Evolutionary conservation across 2,797 vertebrate species (phyloP).

Genomic region (Thamnophis elegans): DNA sequence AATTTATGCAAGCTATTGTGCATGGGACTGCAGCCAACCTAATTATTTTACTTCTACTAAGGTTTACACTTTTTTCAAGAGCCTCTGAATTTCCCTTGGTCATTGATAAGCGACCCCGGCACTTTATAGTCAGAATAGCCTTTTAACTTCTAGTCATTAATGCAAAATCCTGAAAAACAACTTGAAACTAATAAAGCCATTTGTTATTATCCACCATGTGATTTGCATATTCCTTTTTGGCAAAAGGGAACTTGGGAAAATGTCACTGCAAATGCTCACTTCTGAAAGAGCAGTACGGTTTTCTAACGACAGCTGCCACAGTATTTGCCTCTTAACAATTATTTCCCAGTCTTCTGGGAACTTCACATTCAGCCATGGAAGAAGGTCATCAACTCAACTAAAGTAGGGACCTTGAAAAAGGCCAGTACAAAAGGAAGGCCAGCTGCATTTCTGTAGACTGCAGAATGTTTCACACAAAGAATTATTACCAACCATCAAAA

Average conservation of each 20-base stretch:
- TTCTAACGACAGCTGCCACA: background rate
- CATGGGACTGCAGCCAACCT: background rate
- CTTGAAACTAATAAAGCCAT: slow-evolving; percentile 50
- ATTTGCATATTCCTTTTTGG: slow-evolving; percentile 41
- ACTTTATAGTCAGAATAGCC: background rate
- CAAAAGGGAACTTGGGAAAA: slow-evolving; percentile 40
- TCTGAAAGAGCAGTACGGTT: slow-evolving; percentile 25
- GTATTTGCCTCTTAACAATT: background rate
- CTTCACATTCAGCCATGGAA: background rate
- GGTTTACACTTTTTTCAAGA: slow-evolving; percentile 6
- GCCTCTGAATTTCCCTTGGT: background rate
- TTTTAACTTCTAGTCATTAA: slow-evolving; percentile 29
- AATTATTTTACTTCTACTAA: slow-evolving; percentile 6
- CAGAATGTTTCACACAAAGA: background rate
- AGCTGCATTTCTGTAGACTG: background rate
- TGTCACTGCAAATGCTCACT: background rate
- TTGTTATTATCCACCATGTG: slow-evolving; percentile 16
- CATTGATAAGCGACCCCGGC: background rate
- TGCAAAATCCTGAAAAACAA: slow-evolving; percentile 32
- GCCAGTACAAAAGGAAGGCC: background rate
- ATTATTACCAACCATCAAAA: background rate
- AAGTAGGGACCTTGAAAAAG: background rate
- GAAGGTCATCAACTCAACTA: background rate
- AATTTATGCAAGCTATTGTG: background rate
- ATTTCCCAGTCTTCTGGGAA: background rate